Base-by-base conservation (phyloP, 2,888 invertebrate species). In the Acheta domesticus region DNA sequence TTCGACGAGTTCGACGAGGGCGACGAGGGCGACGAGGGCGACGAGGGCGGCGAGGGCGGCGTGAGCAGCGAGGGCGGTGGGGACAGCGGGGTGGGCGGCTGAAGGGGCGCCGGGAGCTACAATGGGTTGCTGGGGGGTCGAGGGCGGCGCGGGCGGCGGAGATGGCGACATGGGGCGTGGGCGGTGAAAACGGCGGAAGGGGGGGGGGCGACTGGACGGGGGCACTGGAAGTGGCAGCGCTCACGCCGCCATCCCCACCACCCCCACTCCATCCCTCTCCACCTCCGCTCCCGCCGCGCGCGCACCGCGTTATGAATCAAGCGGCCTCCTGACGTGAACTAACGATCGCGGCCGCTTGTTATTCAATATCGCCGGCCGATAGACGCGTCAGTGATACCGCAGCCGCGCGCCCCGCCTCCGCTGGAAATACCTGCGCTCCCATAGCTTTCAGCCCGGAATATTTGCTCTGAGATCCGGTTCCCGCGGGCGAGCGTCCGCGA, bases 341-440 rank as follows among this genome's bases (percentile, higher is more conserved):
- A 62, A 62, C 16, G 62, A 62, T 62, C 62, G 62, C 16, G 14
- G 14, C n/a, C n/a, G 62, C 62, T 62, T 62, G 62, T 62, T 62
- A 62, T 62, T 62, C 62, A 62, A 62, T 62, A 62, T 12, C 62
- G n/a, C 14, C 62, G 62, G 62, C n/a, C 16, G 14, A 62, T 14
- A 62, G 62, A 12, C 62, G 62, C 62, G 62, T n/a, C 14, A 62
- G 62, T 62, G 62, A 62, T 62, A 62, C 62, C 16, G 16, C 4
- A 62, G 62, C 62, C 62, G 62, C 62, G 14, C 16, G 62, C 12
- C 5, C n/a, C 62, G 62, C 14, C 62, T n/a, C 16, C 62, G 14
- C n/a, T 62, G 62, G n/a, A 62, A 62, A 62, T n/a, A n/a, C 62
- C 62, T n/a, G 62, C 62, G 62, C n/a, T 62, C 62, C 62, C 14